Percentiles rank a stretch among this genome's conserved stretches.
Evolutionary conservation across 2,797 vertebrate species (phyloP).

Genomic region (Danio kyathit): DNA sequence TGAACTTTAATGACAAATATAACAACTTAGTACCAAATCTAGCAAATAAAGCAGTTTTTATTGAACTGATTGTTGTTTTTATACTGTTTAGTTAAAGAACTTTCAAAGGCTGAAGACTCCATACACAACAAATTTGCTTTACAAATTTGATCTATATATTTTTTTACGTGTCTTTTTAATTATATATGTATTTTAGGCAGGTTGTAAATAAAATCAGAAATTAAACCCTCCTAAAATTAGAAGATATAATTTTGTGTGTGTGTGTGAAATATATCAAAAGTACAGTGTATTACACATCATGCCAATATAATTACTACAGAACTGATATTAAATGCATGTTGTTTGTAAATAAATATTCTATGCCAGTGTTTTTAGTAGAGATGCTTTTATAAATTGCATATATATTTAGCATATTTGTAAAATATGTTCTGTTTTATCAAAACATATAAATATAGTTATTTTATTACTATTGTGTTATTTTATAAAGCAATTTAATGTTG

Average conservation of each 20-base stretch:
- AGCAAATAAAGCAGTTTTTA: conserved; percentile 25
- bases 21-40: not conserved
- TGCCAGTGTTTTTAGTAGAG: not conserved
- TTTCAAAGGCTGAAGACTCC: not conserved
- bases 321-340: not conserved
- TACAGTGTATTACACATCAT: not conserved
- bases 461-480: not conserved
- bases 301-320: not conserved
- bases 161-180: not conserved
- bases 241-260: not conserved
- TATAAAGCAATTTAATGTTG: too few relatives aligned
- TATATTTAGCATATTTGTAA: not conserved
- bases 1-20: not conserved
- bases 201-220: not conserved
- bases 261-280: not conserved
- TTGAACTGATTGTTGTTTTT: not conserved
- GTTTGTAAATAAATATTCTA: not conserved
- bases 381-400: not conserved
- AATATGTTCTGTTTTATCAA: not conserved
- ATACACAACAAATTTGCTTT: too few relatives aligned
- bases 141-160: not conserved
- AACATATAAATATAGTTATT: not conserved
- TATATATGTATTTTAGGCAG: not conserved
- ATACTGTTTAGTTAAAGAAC: not conserved
- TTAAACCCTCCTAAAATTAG: not conserved